Conservation (phyloP, 2,113 vertebrate species). For the Opisthocomus hoazin region DNA sequence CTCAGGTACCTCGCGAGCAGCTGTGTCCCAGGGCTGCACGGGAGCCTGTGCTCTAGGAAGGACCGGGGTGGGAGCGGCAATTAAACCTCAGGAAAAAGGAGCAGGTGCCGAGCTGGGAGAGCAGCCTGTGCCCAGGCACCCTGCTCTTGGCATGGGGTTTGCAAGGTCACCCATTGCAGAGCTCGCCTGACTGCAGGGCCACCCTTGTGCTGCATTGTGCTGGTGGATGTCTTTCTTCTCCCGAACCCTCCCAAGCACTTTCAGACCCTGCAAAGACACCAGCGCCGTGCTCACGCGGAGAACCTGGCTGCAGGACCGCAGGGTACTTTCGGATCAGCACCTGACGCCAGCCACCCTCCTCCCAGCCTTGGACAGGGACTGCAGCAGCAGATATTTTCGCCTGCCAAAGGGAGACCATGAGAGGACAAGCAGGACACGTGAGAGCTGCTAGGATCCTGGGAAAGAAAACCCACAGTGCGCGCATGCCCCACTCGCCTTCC, state of each 20-base stretch:
- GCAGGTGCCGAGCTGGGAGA: neutral
- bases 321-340: fast-evolving
- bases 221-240: neutral
- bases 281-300: fast-evolving
- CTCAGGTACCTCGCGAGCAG: neutral
- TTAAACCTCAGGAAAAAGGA: neutral
- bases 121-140: neutral
- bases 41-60: neutral
- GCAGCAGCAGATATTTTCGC: neutral
- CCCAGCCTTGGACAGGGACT: neutral
- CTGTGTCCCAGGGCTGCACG: neutral
- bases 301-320: neutral
- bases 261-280: neutral
- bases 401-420: neutral
- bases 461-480: neutral
- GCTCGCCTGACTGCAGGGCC: neutral
- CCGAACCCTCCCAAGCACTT: neutral
- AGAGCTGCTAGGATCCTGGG: neutral
- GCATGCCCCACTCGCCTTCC: fast-evolving
- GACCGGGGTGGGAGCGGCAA: neutral
- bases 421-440: neutral
- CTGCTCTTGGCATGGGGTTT: neutral
- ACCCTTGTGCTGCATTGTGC: neutral
- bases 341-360: neutral
- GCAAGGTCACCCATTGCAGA: neutral